phyloP scores from a whole-genome alignment of 2,113 vertebrate species.

The Tachuris rubrigastra region DNA sequence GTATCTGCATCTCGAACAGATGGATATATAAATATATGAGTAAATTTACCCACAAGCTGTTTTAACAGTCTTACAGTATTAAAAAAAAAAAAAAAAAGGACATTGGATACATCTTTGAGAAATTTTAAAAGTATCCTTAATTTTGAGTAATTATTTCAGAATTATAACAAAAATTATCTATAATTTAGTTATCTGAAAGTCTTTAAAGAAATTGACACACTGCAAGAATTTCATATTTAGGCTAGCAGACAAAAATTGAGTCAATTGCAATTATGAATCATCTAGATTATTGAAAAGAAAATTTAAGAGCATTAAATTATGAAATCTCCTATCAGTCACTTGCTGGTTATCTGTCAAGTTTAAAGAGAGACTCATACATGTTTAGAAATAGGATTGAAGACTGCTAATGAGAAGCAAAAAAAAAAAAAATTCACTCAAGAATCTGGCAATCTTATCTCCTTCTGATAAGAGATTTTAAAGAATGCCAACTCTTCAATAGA shows the following conservation, averaged over 20 bases:
- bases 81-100: neutral
- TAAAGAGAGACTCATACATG: neutral
- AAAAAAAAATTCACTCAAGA: neutral
- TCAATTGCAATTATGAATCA: constrained; percentile 21
- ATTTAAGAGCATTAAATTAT: constrained; percentile 22
- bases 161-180: neutral
- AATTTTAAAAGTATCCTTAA: neutral
- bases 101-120: neutral
- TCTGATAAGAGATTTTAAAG: neutral
- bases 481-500: neutral
- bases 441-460: neutral
- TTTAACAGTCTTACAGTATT: neutral
- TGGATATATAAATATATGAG: neutral
- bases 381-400: constrained; percentile 17
- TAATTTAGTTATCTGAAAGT: constrained; percentile 20
- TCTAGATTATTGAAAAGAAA: constrained; percentile 14
- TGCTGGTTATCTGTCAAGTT: constrained; percentile 26
- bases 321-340: constrained; percentile 3
- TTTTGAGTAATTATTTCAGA: neutral
- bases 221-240: constrained; percentile 7
- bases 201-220: neutral
- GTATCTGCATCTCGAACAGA: neutral
- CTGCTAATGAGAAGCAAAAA: neutral
- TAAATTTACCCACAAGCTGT: neutral
- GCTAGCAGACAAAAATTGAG: neutral